These are phyloP conservation scores for Diprion similis DNA, from an alignment of 1,140 invertebrate genomes.

Conservation along the genomic window DNA sequence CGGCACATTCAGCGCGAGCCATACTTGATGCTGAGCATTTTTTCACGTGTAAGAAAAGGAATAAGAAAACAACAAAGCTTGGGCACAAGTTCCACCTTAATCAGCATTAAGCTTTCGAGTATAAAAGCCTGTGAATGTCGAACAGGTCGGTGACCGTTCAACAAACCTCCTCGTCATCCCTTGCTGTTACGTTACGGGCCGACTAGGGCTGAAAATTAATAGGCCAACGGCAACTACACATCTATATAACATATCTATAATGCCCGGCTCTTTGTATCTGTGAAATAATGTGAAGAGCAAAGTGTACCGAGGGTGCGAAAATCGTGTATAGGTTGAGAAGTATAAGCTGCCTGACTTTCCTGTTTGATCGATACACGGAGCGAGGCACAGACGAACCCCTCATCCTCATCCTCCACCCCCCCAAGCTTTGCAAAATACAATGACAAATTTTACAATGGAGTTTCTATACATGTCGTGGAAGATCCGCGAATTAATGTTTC, in stretches of 20 bases:
- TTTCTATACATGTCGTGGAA: too few relatives aligned
- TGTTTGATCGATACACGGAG: conserved; percentile 38
- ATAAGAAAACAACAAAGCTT: not conserved
- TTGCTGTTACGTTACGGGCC: not conserved
- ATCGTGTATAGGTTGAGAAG: not conserved
- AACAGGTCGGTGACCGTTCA: conserved; percentile 3
- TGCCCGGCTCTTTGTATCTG: conserved; percentile 19
- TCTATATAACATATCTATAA: conserved; percentile 4
- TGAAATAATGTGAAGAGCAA: not conserved
- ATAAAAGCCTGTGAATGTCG: not conserved
- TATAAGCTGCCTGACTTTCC: not conserved
- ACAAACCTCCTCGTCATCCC: not conserved
- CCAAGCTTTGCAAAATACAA: conserved; percentile 6
- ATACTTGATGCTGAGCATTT: not conserved
- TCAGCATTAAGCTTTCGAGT: not conserved
- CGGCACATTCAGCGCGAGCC: not conserved
- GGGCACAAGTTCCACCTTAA: not conserved
- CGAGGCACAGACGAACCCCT: conserved; percentile 29
- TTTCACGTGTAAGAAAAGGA: not conserved
- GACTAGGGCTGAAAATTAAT: conserved; percentile 25
- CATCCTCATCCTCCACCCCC: not conserved
- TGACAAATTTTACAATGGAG: not conserved
- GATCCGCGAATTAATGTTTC: too few relatives aligned
- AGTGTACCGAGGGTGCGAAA: conserved; percentile 10
- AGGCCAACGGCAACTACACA: conserved; percentile 26